Evolutionary conservation across 2,888 invertebrate genomes (phyloP).

Genomic region (Polydrusus pterygomalis): DNA sequence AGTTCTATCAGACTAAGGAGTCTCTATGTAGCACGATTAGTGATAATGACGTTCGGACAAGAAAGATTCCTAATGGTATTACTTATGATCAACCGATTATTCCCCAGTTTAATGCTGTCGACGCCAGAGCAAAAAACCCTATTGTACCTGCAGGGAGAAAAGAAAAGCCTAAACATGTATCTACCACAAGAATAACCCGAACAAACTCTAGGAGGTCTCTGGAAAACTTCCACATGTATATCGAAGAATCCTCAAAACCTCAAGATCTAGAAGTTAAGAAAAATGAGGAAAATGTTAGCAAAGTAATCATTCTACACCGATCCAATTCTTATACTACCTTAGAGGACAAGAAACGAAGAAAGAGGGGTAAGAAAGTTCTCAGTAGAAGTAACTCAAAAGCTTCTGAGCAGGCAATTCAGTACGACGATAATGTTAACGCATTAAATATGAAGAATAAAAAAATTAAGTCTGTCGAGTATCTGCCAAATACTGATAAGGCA

Average conservation of each 20-base stretch:
- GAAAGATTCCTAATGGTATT: neutral
- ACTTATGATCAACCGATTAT: conserved; percentile 15
- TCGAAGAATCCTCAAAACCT: conserved; percentile 58
- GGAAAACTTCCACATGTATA: conserved; percentile 68
- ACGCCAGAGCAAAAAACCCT: neutral
- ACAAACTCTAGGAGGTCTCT: conserved; percentile 68
- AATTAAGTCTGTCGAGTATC: conserved; percentile 65
- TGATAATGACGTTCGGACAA: neutral
- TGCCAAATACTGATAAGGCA: conserved; percentile 61
- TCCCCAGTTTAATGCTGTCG: conserved; percentile 27
- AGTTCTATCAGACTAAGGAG: conserved; percentile 74
- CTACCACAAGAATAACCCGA: conserved; percentile 64
- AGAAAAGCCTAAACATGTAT: conserved; percentile 46
- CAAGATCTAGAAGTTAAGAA: conserved; percentile 33
- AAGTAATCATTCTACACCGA: conserved; percentile 62
- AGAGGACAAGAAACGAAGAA: conserved; percentile 61
- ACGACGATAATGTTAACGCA: conserved; percentile 26
- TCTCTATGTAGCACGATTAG: neutral
- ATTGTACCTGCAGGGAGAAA: neutral
- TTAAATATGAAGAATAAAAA: conserved; percentile 59
- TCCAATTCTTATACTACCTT: conserved; percentile 68
- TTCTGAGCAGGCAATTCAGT: conserved; percentile 19
- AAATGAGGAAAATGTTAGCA: conserved; percentile 47
- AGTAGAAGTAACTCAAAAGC: conserved; percentile 47
- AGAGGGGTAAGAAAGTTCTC: conserved; percentile 38